Conservation (phyloP, 2,113 vertebrate species). For the Hemiscyllium ocellatum region DNA sequence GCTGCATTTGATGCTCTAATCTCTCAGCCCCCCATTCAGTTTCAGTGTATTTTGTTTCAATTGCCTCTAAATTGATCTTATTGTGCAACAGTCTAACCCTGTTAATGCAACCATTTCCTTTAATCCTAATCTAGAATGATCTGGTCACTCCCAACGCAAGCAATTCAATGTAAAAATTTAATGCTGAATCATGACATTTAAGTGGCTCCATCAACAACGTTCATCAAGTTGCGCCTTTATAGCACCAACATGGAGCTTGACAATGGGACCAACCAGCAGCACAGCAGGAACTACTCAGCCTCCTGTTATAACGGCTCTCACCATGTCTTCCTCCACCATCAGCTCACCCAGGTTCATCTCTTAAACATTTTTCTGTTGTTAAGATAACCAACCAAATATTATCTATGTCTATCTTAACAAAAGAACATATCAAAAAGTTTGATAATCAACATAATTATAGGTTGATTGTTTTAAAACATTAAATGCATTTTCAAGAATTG, state of each 20-base stretch:
- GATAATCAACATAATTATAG: too few relatives aligned
- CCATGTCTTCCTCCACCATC: neutral
- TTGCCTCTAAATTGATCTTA: neutral
- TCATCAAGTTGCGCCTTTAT: neutral
- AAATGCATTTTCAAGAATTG: too few relatives aligned
- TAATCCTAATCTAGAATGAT: neutral
- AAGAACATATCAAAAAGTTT: too few relatives aligned
- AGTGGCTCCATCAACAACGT: neutral
- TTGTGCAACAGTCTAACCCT: too few relatives aligned
- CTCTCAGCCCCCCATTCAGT: neutral
- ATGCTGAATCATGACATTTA: neutral
- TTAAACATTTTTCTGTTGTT: neutral
- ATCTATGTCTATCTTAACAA: too few relatives aligned
- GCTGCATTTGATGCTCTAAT: neutral
- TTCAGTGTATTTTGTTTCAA: neutral
- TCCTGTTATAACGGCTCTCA: neutral
- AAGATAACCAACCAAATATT: too few relatives aligned
- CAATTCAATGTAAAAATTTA: neutral
- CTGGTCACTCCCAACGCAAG: neutral
- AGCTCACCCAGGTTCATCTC: neutral
- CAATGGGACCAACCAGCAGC: neutral
- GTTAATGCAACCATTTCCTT: neutral
- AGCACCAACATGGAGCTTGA: neutral
- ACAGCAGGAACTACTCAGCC: neutral
- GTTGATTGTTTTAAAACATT: too few relatives aligned